Evolutionary conservation across 2,113 vertebrate genomes (phyloP).

Genomic region (Burhinus bistriatus): DNA sequence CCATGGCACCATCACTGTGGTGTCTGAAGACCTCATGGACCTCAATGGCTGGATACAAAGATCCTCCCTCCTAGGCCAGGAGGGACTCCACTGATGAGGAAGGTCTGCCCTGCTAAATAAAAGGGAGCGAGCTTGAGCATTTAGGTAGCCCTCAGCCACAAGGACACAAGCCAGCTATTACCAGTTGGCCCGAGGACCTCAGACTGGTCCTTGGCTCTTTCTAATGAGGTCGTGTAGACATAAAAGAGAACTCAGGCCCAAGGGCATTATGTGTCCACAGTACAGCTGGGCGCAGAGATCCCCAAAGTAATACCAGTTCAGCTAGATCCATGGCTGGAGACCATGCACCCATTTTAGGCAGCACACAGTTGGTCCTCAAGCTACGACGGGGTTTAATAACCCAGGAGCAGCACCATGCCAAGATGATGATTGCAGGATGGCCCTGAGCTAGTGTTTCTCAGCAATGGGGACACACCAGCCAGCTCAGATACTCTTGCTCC

Average conservation of each 20-base stretch:
- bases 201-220: neutral
- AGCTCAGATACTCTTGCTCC: neutral
- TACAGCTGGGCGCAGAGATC: neutral
- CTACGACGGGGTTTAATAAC: fast-evolving
- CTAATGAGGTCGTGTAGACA: neutral
- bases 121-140: neutral
- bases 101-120: neutral
- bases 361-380: neutral
- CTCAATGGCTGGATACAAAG: neutral
- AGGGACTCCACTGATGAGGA: neutral
- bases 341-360: fast-evolving
- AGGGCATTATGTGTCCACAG: neutral
- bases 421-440: neutral
- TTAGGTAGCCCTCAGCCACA: neutral
- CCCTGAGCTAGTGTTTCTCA: neutral
- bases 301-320: neutral
- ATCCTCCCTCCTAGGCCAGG: neutral
- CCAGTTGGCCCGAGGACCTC: neutral
- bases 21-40: neutral
- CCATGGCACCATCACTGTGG: neutral
- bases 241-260: neutral
- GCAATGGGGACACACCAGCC: neutral
- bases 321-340: neutral
- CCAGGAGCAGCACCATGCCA: neutral
- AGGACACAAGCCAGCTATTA: neutral